Percentiles rank a stretch among this genome's conserved stretches.
These are phyloP conservation scores for Melipona quadrifasciata DNA, from an alignment of 1,140 invertebrate genomes.

Conservation along the genomic window DNA sequence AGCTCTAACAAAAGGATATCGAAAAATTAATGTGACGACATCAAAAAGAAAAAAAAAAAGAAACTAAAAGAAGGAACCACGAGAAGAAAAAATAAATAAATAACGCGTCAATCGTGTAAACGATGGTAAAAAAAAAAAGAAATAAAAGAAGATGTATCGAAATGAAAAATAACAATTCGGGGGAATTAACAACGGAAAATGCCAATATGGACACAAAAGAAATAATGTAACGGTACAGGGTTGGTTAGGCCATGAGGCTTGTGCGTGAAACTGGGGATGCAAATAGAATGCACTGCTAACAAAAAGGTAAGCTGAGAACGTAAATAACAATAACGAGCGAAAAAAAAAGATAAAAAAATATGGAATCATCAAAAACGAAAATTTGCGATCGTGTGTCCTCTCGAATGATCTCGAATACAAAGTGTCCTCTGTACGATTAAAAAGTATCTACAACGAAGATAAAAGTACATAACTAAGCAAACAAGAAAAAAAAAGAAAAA, in stretches of 20 bases:
- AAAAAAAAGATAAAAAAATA: not conserved
- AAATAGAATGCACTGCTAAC: slow-evolving; percentile 31
- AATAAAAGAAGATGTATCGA: not conserved
- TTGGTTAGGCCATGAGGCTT: slow-evolving; percentile 75
- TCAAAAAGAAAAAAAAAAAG: not conserved
- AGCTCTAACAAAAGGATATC: not conserved
- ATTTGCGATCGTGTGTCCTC: slow-evolving; percentile 27
- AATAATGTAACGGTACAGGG: slow-evolving; percentile 51
- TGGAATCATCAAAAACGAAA: slow-evolving; percentile 27
- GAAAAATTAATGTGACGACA: not conserved
- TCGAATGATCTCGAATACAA: slow-evolving; percentile 29
- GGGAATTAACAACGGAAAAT: not conserved
- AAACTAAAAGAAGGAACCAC: not conserved
- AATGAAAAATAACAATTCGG: not conserved
- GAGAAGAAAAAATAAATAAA: not conserved
- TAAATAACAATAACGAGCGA: slow-evolving; percentile 37
- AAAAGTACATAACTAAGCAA: not conserved
- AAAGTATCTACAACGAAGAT: not conserved
- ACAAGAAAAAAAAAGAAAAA: not conserved
- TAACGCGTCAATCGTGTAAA: not conserved
- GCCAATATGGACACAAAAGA: slow-evolving; percentile 6
- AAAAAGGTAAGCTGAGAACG: slow-evolving; percentile 52
- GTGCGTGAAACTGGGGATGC: slow-evolving; percentile 62
- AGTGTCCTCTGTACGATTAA: not conserved
- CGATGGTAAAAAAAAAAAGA: too few relatives aligned